Percentiles rank a stretch among this genome's conserved stretches.
Evolutionary conservation across 2,113 vertebrate species (phyloP).

Genomic region (Podarcis muralis): DNA sequence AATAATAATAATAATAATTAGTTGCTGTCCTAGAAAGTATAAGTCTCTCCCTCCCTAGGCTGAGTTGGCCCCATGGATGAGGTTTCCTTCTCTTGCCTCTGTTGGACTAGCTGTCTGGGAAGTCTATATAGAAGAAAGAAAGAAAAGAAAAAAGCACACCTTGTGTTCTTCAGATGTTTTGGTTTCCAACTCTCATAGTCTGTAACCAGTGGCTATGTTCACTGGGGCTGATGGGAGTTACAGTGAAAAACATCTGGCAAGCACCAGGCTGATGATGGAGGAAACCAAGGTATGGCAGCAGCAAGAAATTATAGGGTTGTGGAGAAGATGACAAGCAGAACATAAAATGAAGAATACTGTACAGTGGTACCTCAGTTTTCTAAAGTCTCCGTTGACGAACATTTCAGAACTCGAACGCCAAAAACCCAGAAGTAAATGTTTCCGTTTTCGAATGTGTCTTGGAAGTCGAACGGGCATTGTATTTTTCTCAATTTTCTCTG

Average conservation of each 20-base stretch:
- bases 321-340: not conserved
- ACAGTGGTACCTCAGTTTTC: no score
- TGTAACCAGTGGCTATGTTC: not conserved
- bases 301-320: not conserved
- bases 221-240: not conserved
- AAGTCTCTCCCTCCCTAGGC: not conserved
- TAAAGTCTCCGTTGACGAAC: no score
- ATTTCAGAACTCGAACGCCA: no score
- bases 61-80: not conserved
- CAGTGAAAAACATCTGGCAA: not conserved
- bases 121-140: not conserved
- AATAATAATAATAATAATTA: no score
- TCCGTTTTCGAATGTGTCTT: no score
- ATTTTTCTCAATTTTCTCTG: no score
- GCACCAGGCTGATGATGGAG: no score
- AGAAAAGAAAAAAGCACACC: not conserved
- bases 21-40: not conserved
- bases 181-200: not conserved
- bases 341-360: not conserved
- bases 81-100: not conserved
- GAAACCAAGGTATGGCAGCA: not conserved
- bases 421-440: no score
- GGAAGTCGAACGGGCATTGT: no score
- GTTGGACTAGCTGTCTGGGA: not conserved
- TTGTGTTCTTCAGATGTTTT: not conserved